Percentiles rank a stretch among this genome's conserved stretches.
Evolutionary conservation across 2,888 invertebrate genomes (phyloP).

Genomic region (Lordiphosa andalusiaca): DNA sequence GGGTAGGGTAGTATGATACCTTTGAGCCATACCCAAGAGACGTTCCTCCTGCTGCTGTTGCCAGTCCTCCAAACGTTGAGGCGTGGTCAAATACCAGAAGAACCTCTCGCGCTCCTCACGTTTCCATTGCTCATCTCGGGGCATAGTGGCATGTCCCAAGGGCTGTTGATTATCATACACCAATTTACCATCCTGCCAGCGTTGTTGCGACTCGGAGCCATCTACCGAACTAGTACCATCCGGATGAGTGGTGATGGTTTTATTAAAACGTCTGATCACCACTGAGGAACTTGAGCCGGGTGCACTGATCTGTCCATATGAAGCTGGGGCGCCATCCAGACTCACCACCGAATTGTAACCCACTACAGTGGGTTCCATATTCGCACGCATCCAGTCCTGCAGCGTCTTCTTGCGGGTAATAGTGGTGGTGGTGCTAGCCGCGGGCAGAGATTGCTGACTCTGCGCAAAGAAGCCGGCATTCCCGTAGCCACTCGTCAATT

Average conservation of each 20-base stretch:
- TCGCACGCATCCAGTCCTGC: conserved; percentile 68
- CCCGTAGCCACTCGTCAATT: conserved; percentile 39
- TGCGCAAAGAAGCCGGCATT: conserved; percentile 27
- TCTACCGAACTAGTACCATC: conserved; percentile 71
- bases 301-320: conserved; percentile 40
- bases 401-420: conserved; percentile 55
- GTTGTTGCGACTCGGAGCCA: conserved; percentile 72
- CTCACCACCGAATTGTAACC: conserved; percentile 75
- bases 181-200: conserved; percentile 76
- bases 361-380: conserved; percentile 72
- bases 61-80: conserved; percentile 73
- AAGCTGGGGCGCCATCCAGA: conserved; percentile 40
- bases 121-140: conserved; percentile 77
- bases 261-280: conserved; percentile 68
- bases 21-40: conserved; percentile 65
- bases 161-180: conserved; percentile 73
- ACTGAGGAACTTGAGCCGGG: conserved; percentile 55
- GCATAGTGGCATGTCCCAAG: conserved; percentile 68
- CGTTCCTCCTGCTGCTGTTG: conserved; percentile 78
- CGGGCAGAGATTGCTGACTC: conserved; percentile 5
- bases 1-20: conserved; percentile 68
- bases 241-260: conserved; percentile 66
- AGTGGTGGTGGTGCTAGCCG: conserved; percentile 46
- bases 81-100: conserved; percentile 74
- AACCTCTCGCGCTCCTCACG: conserved; percentile 78